A percentile compares a stretch with the other conserved stretches of the same genome.
These are phyloP conservation scores for Camelus bactrianus DNA, from an alignment of 2,113 vertebrate genomes.

Conservation along the genomic window DNA sequence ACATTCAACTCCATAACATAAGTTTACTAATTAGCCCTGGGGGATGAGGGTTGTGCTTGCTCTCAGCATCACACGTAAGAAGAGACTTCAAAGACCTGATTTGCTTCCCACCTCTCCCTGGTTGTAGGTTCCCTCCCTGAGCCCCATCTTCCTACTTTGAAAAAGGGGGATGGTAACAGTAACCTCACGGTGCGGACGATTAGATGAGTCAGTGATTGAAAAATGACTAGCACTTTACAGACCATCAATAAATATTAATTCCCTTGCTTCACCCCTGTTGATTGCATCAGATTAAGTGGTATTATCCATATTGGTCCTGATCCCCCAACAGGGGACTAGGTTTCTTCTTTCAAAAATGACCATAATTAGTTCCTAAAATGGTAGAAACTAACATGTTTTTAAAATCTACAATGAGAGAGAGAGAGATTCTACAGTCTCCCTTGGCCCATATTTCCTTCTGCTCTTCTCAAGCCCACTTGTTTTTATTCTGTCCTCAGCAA, in stretches of 20 bases:
- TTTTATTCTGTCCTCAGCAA: not conserved
- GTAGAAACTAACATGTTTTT: not conserved
- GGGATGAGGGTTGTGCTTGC: not conserved
- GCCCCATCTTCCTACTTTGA: not conserved
- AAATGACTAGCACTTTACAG: not conserved
- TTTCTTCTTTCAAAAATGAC: not conserved
- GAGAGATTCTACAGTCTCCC: not conserved
- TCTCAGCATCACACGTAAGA: not conserved
- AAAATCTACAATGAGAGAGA: not conserved
- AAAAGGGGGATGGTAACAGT: not conserved
- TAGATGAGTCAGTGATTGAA: not conserved
- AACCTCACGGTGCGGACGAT: not conserved
- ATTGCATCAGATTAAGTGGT: not conserved
- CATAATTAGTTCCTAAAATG: not conserved
- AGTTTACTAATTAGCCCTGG: not conserved
- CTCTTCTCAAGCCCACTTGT: not conserved
- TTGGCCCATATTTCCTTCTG: not conserved
- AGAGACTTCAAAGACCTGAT: not conserved
- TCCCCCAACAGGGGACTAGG: not conserved
- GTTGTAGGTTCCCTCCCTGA: not conserved
- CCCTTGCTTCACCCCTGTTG: not conserved
- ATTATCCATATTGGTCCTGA: not conserved
- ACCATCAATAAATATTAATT: not conserved
- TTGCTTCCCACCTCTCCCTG: not conserved
- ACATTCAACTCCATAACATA: not conserved